These are phyloP conservation scores for Archips crataeganus DNA, from an alignment of 2,888 invertebrate species.

Conservation along the genomic window DNA sequence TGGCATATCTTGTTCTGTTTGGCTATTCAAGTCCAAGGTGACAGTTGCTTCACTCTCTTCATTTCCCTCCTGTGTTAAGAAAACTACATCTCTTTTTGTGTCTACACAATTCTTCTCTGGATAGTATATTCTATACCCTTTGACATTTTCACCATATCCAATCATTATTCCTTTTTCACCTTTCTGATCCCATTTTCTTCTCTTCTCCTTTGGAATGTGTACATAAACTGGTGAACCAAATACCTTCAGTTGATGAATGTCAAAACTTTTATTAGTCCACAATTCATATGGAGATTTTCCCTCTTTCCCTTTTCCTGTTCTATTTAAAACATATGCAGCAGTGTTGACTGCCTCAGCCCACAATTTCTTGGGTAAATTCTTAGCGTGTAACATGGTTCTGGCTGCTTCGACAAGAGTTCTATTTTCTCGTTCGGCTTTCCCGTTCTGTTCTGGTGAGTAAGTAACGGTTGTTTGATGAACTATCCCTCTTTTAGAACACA, in stretches of 20 bases:
- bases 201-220: slow-evolving; percentile 33
- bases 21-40: too few relatives aligned
- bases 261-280: slow-evolving; percentile 25
- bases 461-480: slow-evolving; percentile 51
- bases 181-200: slow-evolving; percentile 19
- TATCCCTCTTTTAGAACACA: slow-evolving; percentile 49
- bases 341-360: slow-evolving; percentile 47
- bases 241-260: slow-evolving; percentile 27
- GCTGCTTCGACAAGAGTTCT: slow-evolving; percentile 57
- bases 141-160: slow-evolving; percentile 24
- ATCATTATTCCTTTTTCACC: slow-evolving; percentile 23
- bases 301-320: slow-evolving; percentile 35
- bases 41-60: too few relatives aligned
- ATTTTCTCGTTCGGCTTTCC: slow-evolving; percentile 57
- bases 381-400: slow-evolving; percentile 38
- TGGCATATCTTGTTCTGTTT: too few relatives aligned
- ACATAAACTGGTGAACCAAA: slow-evolving; percentile 31
- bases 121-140: slow-evolving; percentile 42
- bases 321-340: slow-evolving; percentile 46
- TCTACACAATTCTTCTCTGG: slow-evolving; percentile 33
- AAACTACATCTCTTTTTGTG: slow-evolving; percentile 41
- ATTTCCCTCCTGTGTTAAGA: neutral
- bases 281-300: slow-evolving; percentile 41
- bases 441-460: slow-evolving; percentile 63
- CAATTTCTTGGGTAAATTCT: slow-evolving; percentile 41